Evolutionary conservation across 2,888 invertebrate genomes (phyloP).

Genomic region (Leucoma salicis): DNA sequence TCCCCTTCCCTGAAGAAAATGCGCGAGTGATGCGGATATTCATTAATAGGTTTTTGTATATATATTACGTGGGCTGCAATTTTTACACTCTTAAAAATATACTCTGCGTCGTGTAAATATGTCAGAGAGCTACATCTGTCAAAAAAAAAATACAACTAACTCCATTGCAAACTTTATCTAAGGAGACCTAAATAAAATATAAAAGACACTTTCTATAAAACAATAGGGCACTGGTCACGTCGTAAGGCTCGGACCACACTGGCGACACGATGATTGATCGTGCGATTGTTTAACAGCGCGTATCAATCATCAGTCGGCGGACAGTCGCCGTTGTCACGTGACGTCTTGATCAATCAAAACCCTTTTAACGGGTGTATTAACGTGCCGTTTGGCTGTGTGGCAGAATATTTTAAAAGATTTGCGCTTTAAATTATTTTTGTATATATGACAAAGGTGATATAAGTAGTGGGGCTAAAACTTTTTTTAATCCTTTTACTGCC

Average conservation of each 20-base stretch:
- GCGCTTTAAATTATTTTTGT: too few relatives aligned
- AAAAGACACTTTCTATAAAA: conserved; percentile 24
- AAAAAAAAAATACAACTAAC: neutral
- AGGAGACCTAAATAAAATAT: conserved; percentile 10
- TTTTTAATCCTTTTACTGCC: too few relatives aligned
- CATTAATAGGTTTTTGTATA: too few relatives aligned
- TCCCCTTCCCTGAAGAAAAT: too few relatives aligned
- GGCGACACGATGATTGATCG: conserved; percentile 53
- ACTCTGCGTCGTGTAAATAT: too few relatives aligned
- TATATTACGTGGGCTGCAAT: too few relatives aligned
- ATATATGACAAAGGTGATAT: too few relatives aligned
- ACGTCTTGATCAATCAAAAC: conserved; percentile 57
- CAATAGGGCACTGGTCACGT: conserved; percentile 36
- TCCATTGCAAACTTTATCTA: neutral
- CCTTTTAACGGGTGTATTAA: conserved; percentile 47
- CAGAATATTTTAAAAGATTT: conserved; percentile 17
- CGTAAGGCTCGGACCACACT: conserved; percentile 42
- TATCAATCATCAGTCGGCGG: conserved; percentile 53
- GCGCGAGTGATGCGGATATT: too few relatives aligned
- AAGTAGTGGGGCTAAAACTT: too few relatives aligned
- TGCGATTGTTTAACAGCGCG: conserved; percentile 47
- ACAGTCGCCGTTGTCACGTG: conserved; percentile 35
- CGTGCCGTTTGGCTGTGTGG: conserved; percentile 25
- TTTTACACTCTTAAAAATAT: too few relatives aligned
- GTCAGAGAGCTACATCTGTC: too few relatives aligned